A percentile compares a stretch with the other conserved stretches of the same genome.
phyloP scores from a whole-genome alignment of 2,113 vertebrate species.

The Blennius ocellaris region DNA sequence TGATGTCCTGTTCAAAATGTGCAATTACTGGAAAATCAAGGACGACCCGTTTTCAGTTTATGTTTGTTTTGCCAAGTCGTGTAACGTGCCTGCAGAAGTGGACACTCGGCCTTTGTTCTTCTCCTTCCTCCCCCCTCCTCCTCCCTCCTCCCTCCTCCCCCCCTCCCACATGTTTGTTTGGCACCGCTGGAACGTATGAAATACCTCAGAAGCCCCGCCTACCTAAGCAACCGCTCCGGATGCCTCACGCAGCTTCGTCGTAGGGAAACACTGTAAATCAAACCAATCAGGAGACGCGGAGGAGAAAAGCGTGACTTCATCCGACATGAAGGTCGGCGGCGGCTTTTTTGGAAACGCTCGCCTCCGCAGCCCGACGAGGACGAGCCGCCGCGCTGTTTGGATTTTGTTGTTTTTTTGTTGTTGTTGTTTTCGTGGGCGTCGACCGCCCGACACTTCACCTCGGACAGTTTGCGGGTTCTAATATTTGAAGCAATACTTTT shows the following conservation, averaged over 20 bases:
- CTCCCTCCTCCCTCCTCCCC: too few relatives aligned
- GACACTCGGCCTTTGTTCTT: slow-evolving; percentile 20
- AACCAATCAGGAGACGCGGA: slow-evolving; percentile 3
- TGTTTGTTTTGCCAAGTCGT: not conserved
- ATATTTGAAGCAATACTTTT: slow-evolving; percentile 72
- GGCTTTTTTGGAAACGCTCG: not conserved
- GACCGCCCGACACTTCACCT: slow-evolving; percentile 35
- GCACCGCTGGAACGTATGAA: slow-evolving; percentile 62
- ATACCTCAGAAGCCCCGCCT: slow-evolving; percentile 75
- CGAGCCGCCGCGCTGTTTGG: slow-evolving; percentile 5
- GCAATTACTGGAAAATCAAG: slow-evolving; percentile 21
- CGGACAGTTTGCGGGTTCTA: slow-evolving; percentile 45
- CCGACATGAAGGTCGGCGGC: too few relatives aligned
- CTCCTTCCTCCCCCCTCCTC: too few relatives aligned
- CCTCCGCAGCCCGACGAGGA: slow-evolving; percentile 44
- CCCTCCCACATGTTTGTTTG: slow-evolving; percentile 41
- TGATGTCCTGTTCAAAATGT: slow-evolving; percentile 33
- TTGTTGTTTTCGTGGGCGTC: not conserved
- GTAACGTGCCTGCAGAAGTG: slow-evolving; percentile 18
- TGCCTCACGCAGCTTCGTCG: slow-evolving; percentile 53
- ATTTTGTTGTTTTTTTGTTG: too few relatives aligned
- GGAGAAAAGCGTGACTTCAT: not conserved
- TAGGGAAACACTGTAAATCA: slow-evolving; percentile 55
- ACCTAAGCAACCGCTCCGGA: slow-evolving; percentile 54
- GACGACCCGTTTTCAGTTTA: not conserved